Evolutionary conservation across 2,797 vertebrate species (phyloP).

Genomic region (Oreortyx pictus): DNA sequence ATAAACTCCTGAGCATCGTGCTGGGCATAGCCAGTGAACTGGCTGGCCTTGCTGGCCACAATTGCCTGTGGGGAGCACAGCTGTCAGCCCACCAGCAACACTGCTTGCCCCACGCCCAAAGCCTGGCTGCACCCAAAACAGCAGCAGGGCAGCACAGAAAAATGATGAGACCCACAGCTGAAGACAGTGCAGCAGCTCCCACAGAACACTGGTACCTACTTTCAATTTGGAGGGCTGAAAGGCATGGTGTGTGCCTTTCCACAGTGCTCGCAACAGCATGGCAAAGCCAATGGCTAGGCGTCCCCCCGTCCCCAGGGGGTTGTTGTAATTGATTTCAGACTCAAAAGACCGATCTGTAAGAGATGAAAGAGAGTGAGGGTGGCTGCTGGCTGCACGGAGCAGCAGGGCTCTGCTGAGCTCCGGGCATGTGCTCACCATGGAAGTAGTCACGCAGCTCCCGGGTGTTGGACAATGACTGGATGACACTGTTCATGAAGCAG

Average conservation of each 20-base stretch:
- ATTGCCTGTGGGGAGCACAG: slow-evolving; percentile 84
- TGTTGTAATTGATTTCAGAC: slow-evolving; percentile 95
- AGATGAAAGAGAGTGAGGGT: not conserved
- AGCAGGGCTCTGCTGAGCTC: not conserved
- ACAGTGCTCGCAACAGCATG: slow-evolving; percentile 91
- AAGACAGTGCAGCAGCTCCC: not conserved
- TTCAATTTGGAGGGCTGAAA: slow-evolving; percentile 98
- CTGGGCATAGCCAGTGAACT: slow-evolving; percentile 98
- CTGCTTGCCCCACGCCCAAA: fast-evolving
- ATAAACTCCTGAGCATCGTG: slow-evolving; percentile 99
- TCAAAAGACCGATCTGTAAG: slow-evolving; percentile 93
- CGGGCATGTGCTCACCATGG: slow-evolving; percentile 83
- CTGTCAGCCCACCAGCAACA: fast-evolving
- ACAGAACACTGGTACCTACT: slow-evolving; percentile 71
- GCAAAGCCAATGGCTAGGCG: slow-evolving; percentile 95
- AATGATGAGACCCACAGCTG: not conserved
- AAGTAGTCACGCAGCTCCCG: slow-evolving; percentile 97
- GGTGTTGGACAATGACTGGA: slow-evolving; percentile 97
- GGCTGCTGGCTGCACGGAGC: fast-evolving
- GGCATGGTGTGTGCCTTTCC: slow-evolving; percentile 98
- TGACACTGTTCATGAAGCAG: slow-evolving; percentile 99
- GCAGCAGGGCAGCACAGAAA: not conserved
- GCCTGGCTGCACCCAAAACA: not conserved
- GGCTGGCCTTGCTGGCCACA: slow-evolving; percentile 97
- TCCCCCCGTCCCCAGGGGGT: slow-evolving; percentile 94